Conservation (phyloP, 2,888 invertebrate genomes). For the Amphiduros pacificus region DNA sequence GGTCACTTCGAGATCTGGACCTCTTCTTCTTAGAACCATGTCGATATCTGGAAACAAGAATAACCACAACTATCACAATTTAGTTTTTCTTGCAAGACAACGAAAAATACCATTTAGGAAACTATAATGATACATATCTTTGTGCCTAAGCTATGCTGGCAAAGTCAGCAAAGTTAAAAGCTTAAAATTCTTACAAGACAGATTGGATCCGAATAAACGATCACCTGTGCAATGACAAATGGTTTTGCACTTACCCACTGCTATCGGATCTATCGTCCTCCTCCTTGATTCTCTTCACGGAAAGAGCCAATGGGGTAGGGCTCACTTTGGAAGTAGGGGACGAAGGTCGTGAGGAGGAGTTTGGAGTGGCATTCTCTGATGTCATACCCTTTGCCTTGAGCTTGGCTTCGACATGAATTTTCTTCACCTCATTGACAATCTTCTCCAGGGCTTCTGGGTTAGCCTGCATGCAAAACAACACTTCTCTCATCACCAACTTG, state of each 20-base stretch:
- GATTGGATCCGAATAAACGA: no score
- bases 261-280: conserved; percentile 33
- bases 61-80: no score
- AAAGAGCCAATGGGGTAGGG: conserved; percentile 38
- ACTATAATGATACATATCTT: neutral
- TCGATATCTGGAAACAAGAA: no score
- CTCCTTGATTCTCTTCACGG: conserved; percentile 36
- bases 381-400: conserved; percentile 46
- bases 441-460: conserved; percentile 75
- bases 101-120: neutral
- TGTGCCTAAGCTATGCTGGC: neutral
- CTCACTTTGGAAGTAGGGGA: conserved; percentile 45
- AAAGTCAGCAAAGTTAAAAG: neutral
- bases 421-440: conserved; percentile 73
- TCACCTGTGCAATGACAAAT: no score
- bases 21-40: conserved; percentile 8
- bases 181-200: neutral
- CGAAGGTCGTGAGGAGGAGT: conserved; percentile 42
- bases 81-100: neutral
- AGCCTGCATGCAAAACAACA: conserved; percentile 57
- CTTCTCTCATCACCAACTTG: neutral
- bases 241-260: conserved; percentile 3
- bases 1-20: conserved; percentile 4
- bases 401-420: conserved; percentile 72
- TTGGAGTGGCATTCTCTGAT: conserved; percentile 47